phyloP scores from a whole-genome alignment of 30 jellyfish, hydroid and myxozoan genomes.

The Chrysaora quinquecirrha region DNA sequence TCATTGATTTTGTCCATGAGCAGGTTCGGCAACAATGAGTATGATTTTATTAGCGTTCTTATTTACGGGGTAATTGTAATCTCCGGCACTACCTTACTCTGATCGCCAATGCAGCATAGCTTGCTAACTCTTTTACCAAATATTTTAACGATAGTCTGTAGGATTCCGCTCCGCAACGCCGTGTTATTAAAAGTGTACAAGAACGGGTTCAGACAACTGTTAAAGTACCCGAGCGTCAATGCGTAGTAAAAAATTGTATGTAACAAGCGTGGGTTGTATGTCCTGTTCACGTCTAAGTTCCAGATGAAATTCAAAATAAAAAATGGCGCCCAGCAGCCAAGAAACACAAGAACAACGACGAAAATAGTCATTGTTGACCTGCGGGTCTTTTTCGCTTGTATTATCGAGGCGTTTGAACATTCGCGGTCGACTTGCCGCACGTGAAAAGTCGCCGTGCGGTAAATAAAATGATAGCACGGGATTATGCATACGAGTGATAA shows the following conservation, averaged over 20 bases:
- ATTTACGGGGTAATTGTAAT: background rate
- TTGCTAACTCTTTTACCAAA: background rate
- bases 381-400: constrained; percentile 4
- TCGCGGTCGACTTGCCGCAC: constrained; percentile 27
- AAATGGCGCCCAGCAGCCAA: constrained; percentile 42
- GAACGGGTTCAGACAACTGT: constrained; percentile 33
- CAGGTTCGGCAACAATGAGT: too few relatives aligned
- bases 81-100: background rate
- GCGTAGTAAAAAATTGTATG: constrained; percentile 7
- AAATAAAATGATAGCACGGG: constrained; percentile 22
- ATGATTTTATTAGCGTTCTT: background rate
- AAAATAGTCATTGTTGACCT: constrained; percentile 16
- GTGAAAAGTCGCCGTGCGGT: constrained; percentile 21
- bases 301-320: constrained; percentile 25
- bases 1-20: too few relatives aligned
- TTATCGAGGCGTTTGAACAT: background rate
- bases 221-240: constrained; percentile 25
- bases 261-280: background rate
- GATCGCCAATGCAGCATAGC: background rate
- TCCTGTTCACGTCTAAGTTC: background rate
- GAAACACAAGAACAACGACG: constrained; percentile 9
- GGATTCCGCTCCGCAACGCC: constrained; percentile 9
- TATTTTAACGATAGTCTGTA: background rate
- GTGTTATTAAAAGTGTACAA: constrained; percentile 30
- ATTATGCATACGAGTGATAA: background rate